Evolutionary conservation across 2,888 invertebrate species (phyloP), one percentile per base, ranked within the genome.

Genomic region (Drosophila pseudotakahashii): DNA sequence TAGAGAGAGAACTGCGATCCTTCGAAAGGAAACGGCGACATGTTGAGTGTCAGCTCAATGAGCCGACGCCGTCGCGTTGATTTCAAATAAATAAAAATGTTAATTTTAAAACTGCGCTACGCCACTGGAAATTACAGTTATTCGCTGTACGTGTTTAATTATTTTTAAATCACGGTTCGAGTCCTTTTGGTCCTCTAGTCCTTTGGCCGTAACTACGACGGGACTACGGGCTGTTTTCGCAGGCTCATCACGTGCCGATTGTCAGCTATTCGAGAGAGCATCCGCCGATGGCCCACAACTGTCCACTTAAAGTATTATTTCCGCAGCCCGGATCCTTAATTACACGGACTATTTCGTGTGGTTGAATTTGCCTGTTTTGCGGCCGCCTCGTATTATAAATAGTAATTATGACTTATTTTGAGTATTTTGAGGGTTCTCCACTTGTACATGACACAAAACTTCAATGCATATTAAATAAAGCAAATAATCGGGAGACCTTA

Each of bases 81-180:
- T 83, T 83, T 73, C 78, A 87, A 78, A 87, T 87, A 84, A 88
- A 84, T 84, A 88, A 84, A 84, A 88, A 84, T 84, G 84, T 86
- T 84, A 88, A 84, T 84, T 84, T 84, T 88, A 87, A 88, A 88
- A 72, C 57, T 71, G 54, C 44, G 36, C 45, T 34, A 19, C 41
- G 44, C 51, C 41, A 36, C 58, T 79, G 73, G 70, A 88, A 84
- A 88, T 85, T 78, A 85, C 89, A 81, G 89, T 85, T 85, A 85
- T 85, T 88, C 85, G 89, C 63, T 81, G 85, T 85, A 89, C 88
- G 85, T 85, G 85, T 85, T 85, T 85, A 89, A 85, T 85, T 85
- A 89, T 87, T 89, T 85, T 85, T 88, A 88, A 89, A 85, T 88
- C 85, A 89, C 82, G 63, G n/a, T 26, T 48, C 63, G 64, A 36